phyloP scores from a whole-genome alignment of 2,113 vertebrate genomes.

The Tympanuchus pallidicinctus region DNA sequence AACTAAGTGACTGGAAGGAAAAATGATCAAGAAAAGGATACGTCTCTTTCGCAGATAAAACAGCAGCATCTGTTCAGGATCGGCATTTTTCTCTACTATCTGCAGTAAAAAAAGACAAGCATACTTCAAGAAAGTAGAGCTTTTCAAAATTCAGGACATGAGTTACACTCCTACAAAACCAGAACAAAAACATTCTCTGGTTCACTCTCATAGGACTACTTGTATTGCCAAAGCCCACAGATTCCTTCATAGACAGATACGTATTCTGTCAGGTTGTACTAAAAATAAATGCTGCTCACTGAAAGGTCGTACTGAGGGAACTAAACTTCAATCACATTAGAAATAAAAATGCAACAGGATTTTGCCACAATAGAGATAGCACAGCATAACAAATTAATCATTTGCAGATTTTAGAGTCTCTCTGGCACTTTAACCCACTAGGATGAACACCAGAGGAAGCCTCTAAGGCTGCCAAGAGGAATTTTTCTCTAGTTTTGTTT shows the following conservation, averaged over 20 bases:
- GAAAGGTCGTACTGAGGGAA: neutral
- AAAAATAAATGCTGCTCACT: slow-evolving; percentile 29
- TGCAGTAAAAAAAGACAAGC: slow-evolving; percentile 23
- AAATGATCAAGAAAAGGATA: slow-evolving; percentile 77
- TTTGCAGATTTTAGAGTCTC: neutral
- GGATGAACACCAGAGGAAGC: neutral
- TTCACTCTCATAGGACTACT: neutral
- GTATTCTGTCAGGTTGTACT: neutral
- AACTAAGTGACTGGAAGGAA: neutral
- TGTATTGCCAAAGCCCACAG: neutral
- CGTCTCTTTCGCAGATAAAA: slow-evolving; percentile 79
- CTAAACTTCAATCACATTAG: neutral
- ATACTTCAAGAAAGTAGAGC: neutral
- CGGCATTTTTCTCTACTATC: slow-evolving; percentile 80
- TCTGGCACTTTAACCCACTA: neutral
- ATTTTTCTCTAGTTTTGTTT: neutral
- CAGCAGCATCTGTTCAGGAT: slow-evolving; percentile 83
- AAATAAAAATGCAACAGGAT: neutral
- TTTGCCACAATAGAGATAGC: neutral
- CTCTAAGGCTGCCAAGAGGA: neutral
- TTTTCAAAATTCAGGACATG: neutral
- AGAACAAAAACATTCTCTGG: neutral
- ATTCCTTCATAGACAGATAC: neutral
- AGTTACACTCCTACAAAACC: neutral
- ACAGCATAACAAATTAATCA: neutral